phyloP scores from a whole-genome alignment of 2,113 vertebrate genomes.

The Podiceps cristatus region DNA sequence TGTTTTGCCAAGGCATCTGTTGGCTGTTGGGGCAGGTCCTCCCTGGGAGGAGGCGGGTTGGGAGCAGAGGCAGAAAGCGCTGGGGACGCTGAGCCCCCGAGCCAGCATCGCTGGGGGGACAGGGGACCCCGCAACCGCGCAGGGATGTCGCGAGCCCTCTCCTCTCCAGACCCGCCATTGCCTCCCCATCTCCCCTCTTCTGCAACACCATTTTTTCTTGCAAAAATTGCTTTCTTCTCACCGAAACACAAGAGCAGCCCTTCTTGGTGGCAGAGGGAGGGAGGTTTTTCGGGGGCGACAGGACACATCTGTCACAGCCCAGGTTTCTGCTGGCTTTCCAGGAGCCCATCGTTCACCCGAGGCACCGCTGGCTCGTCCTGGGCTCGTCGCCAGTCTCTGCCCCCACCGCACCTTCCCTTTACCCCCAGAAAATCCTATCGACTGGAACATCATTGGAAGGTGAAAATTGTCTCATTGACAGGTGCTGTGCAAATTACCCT shows the following conservation, averaged over 20 bases:
- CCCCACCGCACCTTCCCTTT: accelerated
- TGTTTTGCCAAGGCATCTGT: neutral
- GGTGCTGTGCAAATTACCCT: neutral
- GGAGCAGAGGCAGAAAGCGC: accelerated
- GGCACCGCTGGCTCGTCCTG: accelerated
- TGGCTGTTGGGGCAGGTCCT: neutral
- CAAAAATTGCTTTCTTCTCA: neutral
- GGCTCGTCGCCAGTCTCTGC: neutral
- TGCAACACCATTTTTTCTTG: neutral
- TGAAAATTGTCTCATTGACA: neutral
- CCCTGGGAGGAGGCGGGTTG: neutral
- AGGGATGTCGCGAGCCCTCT: accelerated
- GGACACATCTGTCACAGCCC: neutral
- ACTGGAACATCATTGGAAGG: neutral
- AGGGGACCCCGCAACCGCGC: accelerated
- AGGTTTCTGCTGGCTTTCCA: neutral
- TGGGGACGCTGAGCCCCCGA: neutral
- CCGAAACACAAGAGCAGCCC: neutral
- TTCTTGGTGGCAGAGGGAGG: neutral
- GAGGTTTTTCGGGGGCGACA: neutral
- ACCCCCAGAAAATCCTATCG: neutral
- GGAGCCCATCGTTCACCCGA: neutral
- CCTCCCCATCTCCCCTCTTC: neutral
- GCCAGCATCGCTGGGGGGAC: accelerated
- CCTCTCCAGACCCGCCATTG: neutral